Conservation (phyloP, 2,113 vertebrate genomes). For the Oreochromis tanganicae region DNA sequence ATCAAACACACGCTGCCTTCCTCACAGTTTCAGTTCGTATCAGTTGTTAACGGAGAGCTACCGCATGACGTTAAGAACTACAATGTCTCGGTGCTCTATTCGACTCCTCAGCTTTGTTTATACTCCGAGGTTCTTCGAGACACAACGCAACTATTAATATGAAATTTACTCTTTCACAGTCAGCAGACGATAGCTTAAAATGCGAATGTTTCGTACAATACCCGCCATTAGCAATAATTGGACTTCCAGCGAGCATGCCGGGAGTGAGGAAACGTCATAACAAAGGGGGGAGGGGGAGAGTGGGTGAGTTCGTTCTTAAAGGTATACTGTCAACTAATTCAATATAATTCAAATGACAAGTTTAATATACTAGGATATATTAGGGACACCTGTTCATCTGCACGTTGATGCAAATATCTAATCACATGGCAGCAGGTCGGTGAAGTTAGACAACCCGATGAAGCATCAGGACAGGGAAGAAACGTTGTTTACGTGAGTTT, state of each 20-base stretch:
- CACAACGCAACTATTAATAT: background rate
- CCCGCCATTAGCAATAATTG: constrained; percentile 69
- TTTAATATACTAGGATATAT: background rate
- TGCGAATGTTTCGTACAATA: constrained; percentile 36
- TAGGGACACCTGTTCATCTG: background rate
- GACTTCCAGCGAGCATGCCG: constrained; percentile 61
- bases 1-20: background rate
- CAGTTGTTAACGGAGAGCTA: background rate
- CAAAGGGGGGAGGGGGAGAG: background rate
- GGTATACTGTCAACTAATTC: constrained; percentile 7
- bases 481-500: background rate
- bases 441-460: background rate
- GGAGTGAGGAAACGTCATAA: constrained; percentile 53
- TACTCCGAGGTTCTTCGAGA: background rate
- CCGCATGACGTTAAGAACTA: constrained; percentile 11
- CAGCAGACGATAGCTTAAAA: background rate
- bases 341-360: background rate
- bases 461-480: background rate
- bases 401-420: background rate
- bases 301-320: constrained; percentile 48
- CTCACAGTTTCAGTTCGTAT: constrained; percentile 6
- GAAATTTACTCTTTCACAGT: background rate
- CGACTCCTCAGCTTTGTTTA: background rate
- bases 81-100: background rate
- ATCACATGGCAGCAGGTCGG: background rate